These are phyloP conservation scores for Aviceda subcristata DNA, from an alignment of 2,113 vertebrate genomes.

Conservation along the genomic window DNA sequence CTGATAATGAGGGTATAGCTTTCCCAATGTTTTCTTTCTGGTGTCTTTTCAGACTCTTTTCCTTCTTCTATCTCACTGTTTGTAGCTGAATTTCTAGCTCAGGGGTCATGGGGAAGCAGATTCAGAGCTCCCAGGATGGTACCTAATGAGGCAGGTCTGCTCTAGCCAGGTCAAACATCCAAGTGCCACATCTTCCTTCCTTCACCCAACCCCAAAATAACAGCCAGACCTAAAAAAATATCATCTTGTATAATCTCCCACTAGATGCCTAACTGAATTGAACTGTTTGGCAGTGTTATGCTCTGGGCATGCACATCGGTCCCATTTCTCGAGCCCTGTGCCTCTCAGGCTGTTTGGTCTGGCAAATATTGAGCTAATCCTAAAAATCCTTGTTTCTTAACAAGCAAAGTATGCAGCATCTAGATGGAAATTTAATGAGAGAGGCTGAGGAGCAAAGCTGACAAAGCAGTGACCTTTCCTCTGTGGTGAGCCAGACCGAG, in stretches of 20 bases:
- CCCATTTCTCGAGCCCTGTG: not conserved
- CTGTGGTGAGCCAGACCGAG: not conserved
- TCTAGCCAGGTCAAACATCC: not conserved
- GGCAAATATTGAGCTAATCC: not conserved
- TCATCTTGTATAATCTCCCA: not conserved
- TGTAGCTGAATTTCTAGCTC: not conserved
- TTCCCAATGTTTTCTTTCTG: not conserved
- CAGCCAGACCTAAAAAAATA: not conserved
- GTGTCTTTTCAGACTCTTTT: not conserved
- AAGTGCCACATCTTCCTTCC: not conserved
- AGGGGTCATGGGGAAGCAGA: not conserved
- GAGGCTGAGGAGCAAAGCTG: not conserved
- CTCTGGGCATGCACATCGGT: not conserved
- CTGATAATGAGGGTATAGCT: not conserved
- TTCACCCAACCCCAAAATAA: not conserved
- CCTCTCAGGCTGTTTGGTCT: not conserved
- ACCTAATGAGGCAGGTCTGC: not conserved
- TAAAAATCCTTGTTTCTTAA: not conserved
- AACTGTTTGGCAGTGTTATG: not conserved
- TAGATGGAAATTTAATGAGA: constrained; percentile 44
- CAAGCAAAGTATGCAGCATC: not conserved
- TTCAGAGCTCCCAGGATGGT: not conserved
- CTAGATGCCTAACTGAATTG: not conserved
- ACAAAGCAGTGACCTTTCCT: constrained; percentile 28
- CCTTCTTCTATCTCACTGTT: accelerated